phyloP scores from a whole-genome alignment of 1,140 invertebrate species.

The Leguminivora glycinivorella region DNA sequence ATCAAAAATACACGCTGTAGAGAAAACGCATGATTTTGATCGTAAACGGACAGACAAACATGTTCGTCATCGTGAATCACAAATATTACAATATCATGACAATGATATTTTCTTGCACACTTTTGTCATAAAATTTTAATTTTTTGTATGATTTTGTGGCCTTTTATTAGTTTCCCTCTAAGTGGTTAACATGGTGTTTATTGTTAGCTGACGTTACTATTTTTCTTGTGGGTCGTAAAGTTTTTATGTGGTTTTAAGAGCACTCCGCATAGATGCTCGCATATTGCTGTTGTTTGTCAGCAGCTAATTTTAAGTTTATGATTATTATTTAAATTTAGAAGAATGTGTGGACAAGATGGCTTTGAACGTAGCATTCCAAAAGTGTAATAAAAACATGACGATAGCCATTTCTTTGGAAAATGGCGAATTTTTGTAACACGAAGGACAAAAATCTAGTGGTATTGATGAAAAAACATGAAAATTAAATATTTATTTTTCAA shows the following conservation, averaged over 20 bases:
- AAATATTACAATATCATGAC: neutral
- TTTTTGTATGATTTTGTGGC: neutral
- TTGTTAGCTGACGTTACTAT: neutral
- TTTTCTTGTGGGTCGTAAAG: slow-evolving; percentile 22
- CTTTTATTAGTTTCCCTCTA: neutral
- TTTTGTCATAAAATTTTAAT: no score
- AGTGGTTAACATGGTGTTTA: slow-evolving; percentile 5
- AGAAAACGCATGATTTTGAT: no score
- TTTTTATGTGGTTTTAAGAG: slow-evolving; percentile 19
- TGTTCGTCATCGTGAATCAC: no score
- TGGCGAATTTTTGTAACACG: no score
- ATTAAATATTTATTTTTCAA: no score
- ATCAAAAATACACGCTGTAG: no score
- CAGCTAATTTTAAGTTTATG: neutral
- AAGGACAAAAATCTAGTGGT: no score
- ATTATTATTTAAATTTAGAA: neutral
- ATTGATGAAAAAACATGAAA: no score
- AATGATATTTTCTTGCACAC: neutral
- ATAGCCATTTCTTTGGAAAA: no score
- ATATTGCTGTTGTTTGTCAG: neutral
- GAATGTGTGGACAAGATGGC: neutral
- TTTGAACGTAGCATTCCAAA: neutral
- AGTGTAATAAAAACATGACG: neutral
- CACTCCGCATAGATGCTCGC: neutral
- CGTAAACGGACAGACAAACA: no score